These are phyloP conservation scores for Chlamydotis undulata DNA, from an alignment of 2,113 vertebrate genomes.

Conservation along the genomic window DNA sequence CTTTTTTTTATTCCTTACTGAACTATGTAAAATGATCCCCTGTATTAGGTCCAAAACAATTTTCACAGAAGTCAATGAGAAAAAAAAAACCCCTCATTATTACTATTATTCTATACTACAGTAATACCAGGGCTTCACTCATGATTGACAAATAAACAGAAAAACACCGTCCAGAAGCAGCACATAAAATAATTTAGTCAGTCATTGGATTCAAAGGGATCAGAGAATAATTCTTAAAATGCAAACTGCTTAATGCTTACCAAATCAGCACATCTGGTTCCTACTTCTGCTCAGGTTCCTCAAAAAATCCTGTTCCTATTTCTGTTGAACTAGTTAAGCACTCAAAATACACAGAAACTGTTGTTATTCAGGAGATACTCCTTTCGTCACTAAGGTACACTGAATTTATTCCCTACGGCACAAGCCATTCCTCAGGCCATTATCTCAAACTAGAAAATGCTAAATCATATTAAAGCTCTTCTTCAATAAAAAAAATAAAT, in stretches of 20 bases:
- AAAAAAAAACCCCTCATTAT: not conserved
- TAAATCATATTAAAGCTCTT: not conserved
- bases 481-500: not conserved
- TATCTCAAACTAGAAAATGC: not conserved
- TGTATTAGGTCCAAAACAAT: not conserved
- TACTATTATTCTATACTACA: not conserved
- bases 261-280: conserved; percentile 22
- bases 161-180: not conserved
- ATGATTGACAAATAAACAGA: not conserved
- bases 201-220: not conserved
- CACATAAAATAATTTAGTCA: not conserved
- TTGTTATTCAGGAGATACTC: not conserved
- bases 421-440: not conserved
- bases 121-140: not conserved
- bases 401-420: not conserved
- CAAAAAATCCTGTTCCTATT: not conserved
- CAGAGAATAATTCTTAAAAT: not conserved
- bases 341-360: not conserved
- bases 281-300: not conserved
- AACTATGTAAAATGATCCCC: not conserved
- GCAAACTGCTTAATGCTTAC: not conserved
- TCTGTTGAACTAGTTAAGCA: not conserved
- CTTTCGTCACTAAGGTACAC: not conserved
- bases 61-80: not conserved
- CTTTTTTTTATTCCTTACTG: not conserved